Conservation (phyloP, 2,797 vertebrate genomes). For the Thunnus albacares region DNA sequence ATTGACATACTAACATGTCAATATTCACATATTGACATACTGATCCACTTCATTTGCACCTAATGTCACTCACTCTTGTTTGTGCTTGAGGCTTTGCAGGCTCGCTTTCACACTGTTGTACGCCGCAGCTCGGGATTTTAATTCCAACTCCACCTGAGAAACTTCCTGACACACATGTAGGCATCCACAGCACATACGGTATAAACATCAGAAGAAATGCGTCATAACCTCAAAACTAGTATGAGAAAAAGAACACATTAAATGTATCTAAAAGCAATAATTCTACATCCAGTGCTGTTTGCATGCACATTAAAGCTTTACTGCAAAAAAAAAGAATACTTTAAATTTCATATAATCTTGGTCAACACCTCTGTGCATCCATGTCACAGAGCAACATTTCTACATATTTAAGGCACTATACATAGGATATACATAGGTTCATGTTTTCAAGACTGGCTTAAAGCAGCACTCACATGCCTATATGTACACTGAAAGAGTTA, state of each 20-base stretch:
- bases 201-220: constrained; percentile 12
- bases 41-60: neutral
- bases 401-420: too few species aligned
- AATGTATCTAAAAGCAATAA: neutral
- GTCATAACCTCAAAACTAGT: neutral
- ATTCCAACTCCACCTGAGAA: constrained; percentile 90
- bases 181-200: constrained; percentile 36
- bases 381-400: too few species aligned
- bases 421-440: too few species aligned
- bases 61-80: constrained; percentile 85
- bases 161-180: constrained; percentile 87
- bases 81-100: constrained; percentile 88
- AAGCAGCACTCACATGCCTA: too few species aligned
- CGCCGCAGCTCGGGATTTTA: constrained; percentile 88
- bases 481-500: too few species aligned
- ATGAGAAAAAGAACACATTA: too few species aligned
- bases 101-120: constrained; percentile 90
- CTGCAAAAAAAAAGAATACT: too few species aligned
- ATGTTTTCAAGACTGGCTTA: too few species aligned
- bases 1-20: constrained; percentile 1
- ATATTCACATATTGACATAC: neutral
- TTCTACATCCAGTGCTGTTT: neutral
- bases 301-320: neutral
- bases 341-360: too few species aligned
- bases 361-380: too few species aligned